These are phyloP conservation scores for Heliconius nattereri DNA, from an alignment of 1,140 invertebrate species.

Conservation along the genomic window DNA sequence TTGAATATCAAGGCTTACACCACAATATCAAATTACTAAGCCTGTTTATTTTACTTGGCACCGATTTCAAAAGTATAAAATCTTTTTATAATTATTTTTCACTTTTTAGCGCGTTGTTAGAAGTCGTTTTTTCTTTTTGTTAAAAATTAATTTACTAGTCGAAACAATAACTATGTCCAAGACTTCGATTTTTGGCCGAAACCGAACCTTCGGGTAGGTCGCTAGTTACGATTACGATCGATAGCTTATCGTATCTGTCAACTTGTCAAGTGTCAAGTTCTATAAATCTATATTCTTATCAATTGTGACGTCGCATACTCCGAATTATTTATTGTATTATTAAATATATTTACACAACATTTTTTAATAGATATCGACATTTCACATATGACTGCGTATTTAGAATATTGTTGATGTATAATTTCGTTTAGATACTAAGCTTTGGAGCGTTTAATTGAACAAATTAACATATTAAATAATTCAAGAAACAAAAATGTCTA, in stretches of 20 bases:
- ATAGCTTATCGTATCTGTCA: not conserved
- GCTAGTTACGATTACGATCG: not conserved
- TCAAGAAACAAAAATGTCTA: conserved; percentile 1
- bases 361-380: not conserved
- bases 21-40: no score
- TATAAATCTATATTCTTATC: not conserved
- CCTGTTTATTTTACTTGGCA: no score
- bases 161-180: no score
- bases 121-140: no score
- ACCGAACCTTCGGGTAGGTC: no score
- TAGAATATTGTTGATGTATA: not conserved
- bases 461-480: not conserved
- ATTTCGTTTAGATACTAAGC: not conserved
- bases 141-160: no score
- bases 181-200: no score
- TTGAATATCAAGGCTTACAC: no score
- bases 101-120: no score
- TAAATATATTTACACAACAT: not conserved
- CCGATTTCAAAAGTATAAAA: no score
- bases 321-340: conserved; percentile 2
- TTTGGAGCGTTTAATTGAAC: not conserved
- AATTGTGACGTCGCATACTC: not conserved
- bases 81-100: no score
- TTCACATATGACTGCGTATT: not conserved
- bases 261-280: not conserved